Evolutionary conservation across 2,113 vertebrate genomes (phyloP), one percentile per base, ranked within the genome.

Genomic region (mouse (Mus musculus)): DNA sequence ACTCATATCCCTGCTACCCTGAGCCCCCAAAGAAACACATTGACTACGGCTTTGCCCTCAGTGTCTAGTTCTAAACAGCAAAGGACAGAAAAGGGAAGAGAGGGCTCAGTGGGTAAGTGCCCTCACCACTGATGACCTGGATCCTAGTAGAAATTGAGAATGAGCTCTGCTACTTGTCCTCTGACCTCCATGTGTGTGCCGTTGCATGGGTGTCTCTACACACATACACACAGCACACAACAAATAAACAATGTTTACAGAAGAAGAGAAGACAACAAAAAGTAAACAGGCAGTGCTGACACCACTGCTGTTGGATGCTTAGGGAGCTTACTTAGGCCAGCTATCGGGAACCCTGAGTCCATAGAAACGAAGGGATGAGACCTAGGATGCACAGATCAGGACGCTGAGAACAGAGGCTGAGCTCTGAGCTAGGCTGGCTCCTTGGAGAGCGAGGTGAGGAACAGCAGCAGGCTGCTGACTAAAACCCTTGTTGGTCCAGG

Each of bases 401-500:
- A 19, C 1, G 0, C 0, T 36, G 67, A 2, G 73, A 73, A 46
- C 42, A 22, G 16, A 20, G 90, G 56, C 59, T 33, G 1, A 89
- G 59, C 80, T 52, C 8, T 19, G 24, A 20, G 69, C 2, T 1
- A 0, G 19, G 2, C 3, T 0, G 33, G 39, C 2, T 20, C 30
- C 0, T 0, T 14, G 17, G 17, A 16, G 17, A n/a, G 0, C 13
- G 4, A 49, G 52, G 1, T 19, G 12, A 59, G 30, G 10, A 7
- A 39, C 71, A 26, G 39, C 14, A 13, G 81, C 59, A 65, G 36
- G 42, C 1, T 56, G 0, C 63, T 36, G 30, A 81, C 54, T 52
- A 0, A 24, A 16, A 9, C 17, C 78, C 71, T 88, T 24, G 16
- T 77, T 54, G 92, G 86, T 52, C 7, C 97, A 99, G 98, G 98